These are phyloP conservation scores for Mesocricetus auratus DNA, from an alignment of 2,113 vertebrate species.

Conservation along the genomic window DNA sequence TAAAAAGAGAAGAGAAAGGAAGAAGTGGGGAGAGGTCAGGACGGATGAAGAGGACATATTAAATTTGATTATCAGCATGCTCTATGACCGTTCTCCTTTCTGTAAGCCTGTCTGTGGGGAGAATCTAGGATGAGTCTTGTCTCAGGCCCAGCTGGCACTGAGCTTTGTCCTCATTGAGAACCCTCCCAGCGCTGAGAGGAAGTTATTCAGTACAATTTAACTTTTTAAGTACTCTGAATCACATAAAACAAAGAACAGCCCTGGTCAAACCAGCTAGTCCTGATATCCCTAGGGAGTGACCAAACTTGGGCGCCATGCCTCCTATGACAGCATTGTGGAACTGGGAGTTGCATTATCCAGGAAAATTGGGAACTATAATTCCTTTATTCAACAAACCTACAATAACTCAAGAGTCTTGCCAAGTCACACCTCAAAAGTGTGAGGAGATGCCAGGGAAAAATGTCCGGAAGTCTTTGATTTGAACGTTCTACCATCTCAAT, in stretches of 20 bases:
- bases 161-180: conserved; percentile 55
- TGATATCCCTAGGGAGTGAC: background rate
- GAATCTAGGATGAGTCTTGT: conserved; percentile 18
- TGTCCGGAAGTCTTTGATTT: conserved; percentile 22
- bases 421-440: conserved; percentile 10
- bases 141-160: background rate
- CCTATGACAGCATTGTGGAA: conserved; percentile 36
- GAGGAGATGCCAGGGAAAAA: background rate
- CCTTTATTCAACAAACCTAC: conserved; percentile 66
- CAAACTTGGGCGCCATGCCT: background rate
- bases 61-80: background rate
- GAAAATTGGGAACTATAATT: conserved; percentile 63
- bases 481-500: background rate
- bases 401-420: background rate
- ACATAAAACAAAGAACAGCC: background rate
- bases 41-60: background rate
- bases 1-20: conserved; percentile 79
- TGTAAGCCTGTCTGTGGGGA: background rate
- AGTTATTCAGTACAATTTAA: conserved; percentile 43
- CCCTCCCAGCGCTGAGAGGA: background rate
- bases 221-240: conserved; percentile 33
- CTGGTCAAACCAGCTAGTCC: conserved; percentile 53
- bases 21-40: background rate
- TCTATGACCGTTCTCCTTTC: conserved; percentile 54
- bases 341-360: conserved; percentile 37